Base-by-base conservation (phyloP, 2,797 vertebrate species). In the Sebastes diploproa region DNA sequence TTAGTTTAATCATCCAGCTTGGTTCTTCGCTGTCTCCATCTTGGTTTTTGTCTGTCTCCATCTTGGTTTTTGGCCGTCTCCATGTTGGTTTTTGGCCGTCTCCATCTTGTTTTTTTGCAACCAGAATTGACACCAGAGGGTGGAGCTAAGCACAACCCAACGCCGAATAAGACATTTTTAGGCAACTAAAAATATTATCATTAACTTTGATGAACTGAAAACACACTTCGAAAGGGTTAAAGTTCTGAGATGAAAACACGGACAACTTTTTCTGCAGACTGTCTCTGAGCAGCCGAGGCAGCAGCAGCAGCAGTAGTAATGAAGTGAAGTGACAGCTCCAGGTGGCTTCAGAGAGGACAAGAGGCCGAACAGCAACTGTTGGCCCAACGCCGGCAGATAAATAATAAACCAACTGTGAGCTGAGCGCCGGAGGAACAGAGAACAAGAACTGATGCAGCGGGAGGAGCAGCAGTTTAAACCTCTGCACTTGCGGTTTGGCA, bases 351-450 rank as follows among this genome's bases (percentile, higher is more conserved):
- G 82, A 90, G 90, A 83, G 83, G 87, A 92, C 90, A 75, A 91
- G 81, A 81, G 92, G 78, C 72, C 71, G 85, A 78, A 78, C 87
- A 71, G 88, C 92, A 90, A 93, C 90, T 90, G 93, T 88, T 91
- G 96, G 94, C 91, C 95, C 95, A 80, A 95, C 89, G 89, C 97
- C 96, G 95, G 89, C 89, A 92, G 94, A 89, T 87, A 95, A 89
- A 95, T 61, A 94, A 94, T 93, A 93, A 95, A 86, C 64, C 95
- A 91, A 95, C 94, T 95, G 95, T 94, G 92, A 92, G 93, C 84
- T 66, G 90, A 92, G 88, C 63, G 55, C 84, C 69, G 76, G 36
- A 70, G 71, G 83, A 85, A 87, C 82, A 82, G 63, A 85, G 76
- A 75, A 66, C 69, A 80, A 80, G 78, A 50, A 59, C 75, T 22